phyloP scores from a whole-genome alignment of 2,888 invertebrate genomes.

The Candidula unifasciata region DNA sequence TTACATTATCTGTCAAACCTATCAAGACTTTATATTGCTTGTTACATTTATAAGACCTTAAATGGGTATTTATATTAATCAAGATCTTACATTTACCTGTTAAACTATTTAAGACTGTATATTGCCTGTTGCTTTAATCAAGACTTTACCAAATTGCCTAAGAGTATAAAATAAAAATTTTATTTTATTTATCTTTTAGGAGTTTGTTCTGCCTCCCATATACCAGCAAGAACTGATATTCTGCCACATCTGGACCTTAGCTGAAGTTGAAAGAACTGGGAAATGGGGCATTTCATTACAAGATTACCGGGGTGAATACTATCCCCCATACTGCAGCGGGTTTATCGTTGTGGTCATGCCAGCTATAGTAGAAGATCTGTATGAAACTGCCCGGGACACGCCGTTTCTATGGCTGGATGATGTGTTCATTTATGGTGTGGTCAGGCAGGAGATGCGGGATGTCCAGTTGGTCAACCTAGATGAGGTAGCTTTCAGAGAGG shows the following conservation, averaged over 20 bases:
- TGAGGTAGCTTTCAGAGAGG: slow-evolving; percentile 31
- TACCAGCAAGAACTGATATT: slow-evolving; percentile 32
- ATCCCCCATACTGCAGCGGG: slow-evolving; percentile 43
- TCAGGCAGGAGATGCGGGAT: slow-evolving; percentile 26
- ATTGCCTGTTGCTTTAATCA: too few relatives aligned
- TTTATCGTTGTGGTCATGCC: slow-evolving; percentile 45
- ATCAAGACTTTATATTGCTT: too few relatives aligned
- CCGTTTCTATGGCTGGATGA: slow-evolving; percentile 42
- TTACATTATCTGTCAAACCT: too few relatives aligned
- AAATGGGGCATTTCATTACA: slow-evolving; percentile 33
- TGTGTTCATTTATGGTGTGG: slow-evolving; percentile 45
- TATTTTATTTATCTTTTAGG: slow-evolving; percentile 7
- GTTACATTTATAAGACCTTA: too few relatives aligned
- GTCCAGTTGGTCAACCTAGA: slow-evolving; percentile 43
- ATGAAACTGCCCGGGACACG: slow-evolving; percentile 34
- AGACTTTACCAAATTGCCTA: too few relatives aligned
- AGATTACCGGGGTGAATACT: slow-evolving; percentile 21
- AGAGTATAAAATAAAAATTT: not conserved
- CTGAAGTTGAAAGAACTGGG: slow-evolving; percentile 41
- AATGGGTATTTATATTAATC: too few relatives aligned
- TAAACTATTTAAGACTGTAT: too few relatives aligned
- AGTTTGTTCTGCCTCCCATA: slow-evolving; percentile 27
- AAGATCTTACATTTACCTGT: too few relatives aligned
- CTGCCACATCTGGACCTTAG: slow-evolving; percentile 33
- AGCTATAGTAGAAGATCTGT: slow-evolving; percentile 31